Evolutionary conservation across 2,888 invertebrate species (phyloP), one percentile per base, ranked within the genome.

Genomic region (Drosophila percnosoma): DNA sequence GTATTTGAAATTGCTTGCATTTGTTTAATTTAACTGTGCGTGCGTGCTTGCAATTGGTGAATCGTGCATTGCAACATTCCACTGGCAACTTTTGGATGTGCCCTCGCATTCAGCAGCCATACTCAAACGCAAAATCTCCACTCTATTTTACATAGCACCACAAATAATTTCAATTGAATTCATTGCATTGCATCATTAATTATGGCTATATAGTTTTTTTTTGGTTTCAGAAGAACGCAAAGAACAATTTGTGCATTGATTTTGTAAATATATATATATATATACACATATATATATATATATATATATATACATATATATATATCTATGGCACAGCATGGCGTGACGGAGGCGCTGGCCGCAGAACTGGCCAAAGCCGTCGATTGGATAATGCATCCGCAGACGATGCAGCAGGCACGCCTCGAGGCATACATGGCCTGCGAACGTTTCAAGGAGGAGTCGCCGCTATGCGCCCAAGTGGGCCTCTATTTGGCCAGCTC

Each of bases 341-440:
- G 87, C 62, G 90, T 87, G 61, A 92, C 93, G 15, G 85, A 91
- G 60, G 92, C 92, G 5, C 76, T 93, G 54, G 96, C 97, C 74
- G 96, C 96, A 67, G 97, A 97, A 92, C 94, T 97, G 82, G 96
- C 97, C 66, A 94, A 96, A 66, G 97, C 97, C 54, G 96, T 97
- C 42, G 97, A 97, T 90, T 94, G 97, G 21, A 97, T 97, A 69
- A 96, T 97, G 95, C 96, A 96, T 90, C 96, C 97, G n/a, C 94
- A 95, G 70, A 96, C 96, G 40, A 94, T 96, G 18, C 97, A 97
- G 78, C 95, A 96, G 72, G 95, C 96, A 73, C 95, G 97, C 59
- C 94, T 95, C 76, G 97, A 97, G 91, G 97, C 97, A 1, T 97
- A 97, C 90, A 96, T 96, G 93, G 96, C 97, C 34, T 97, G 97